These are phyloP conservation scores for Gerris buenoi DNA, from an alignment of 1,140 invertebrate species.

Conservation along the genomic window DNA sequence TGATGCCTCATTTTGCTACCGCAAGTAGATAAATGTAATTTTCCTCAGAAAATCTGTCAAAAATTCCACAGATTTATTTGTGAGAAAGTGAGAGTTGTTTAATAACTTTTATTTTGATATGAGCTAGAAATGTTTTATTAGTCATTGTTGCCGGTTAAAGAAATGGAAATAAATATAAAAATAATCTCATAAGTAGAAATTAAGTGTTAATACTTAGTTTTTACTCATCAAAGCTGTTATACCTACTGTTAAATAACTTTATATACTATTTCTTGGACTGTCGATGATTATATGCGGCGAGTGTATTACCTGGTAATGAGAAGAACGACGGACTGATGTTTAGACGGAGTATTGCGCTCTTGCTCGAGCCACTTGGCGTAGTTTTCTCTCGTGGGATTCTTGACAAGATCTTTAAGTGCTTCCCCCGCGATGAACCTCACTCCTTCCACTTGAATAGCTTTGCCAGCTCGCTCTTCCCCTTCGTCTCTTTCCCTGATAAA, in stretches of 20 bases:
- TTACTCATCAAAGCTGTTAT: neutral
- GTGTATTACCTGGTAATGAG: constrained; percentile 65
- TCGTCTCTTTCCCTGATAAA: constrained; percentile 28
- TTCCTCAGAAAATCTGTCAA: no score
- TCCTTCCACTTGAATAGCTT: constrained; percentile 31
- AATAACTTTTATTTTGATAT: no score
- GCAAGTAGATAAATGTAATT: no score
- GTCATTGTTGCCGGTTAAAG: no score
- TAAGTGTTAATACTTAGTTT: neutral
- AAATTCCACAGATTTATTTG: no score
- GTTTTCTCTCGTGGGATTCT: constrained; percentile 55
- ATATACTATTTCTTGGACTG: no score
- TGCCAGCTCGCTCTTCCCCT: constrained; percentile 28
- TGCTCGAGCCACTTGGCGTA: constrained; percentile 62
- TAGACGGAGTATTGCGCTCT: constrained; percentile 50
- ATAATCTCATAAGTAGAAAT: neutral
- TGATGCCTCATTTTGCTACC: no score
- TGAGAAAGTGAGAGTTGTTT: no score
- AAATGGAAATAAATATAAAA: constrained; percentile 21
- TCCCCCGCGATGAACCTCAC: constrained; percentile 43
- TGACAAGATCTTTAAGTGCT: constrained; percentile 53
- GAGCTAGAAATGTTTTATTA: no score
- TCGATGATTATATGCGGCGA: no score
- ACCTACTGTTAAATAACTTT: no score
- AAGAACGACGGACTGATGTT: constrained; percentile 59